A percentile compares a stretch with the other conserved stretches of the same genome.
phyloP scores from a whole-genome alignment of 2,888 invertebrate species.

The Rotaria magnacalcarata region DNA sequence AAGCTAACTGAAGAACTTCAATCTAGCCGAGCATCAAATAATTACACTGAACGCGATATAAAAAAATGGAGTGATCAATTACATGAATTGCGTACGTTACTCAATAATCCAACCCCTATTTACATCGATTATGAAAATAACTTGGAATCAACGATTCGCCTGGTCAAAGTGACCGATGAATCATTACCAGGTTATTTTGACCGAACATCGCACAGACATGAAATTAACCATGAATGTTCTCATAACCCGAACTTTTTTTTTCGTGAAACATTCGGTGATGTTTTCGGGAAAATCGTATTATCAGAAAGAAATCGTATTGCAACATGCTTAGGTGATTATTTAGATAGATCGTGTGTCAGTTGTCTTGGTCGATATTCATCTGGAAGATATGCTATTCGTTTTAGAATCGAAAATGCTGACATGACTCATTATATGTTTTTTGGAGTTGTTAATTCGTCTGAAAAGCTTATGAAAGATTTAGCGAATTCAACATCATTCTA shows the following conservation, averaged over 20 bases:
- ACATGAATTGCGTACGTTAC: not conserved
- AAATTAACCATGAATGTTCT: not conserved
- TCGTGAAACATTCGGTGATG: not conserved
- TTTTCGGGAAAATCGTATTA: not conserved
- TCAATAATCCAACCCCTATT: not conserved
- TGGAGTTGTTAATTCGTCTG: not conserved
- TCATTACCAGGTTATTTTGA: too few relatives aligned
- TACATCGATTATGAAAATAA: not conserved
- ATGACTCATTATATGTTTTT: not conserved
- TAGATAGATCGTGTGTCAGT: not conserved
- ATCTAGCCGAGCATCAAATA: not conserved
- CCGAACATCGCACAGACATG: not conserved
- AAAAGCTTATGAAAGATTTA: not conserved
- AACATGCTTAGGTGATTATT: not conserved
- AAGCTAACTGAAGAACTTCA: not conserved
- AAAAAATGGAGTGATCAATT: not conserved
- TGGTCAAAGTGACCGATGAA: not conserved
- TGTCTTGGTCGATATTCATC: not conserved
- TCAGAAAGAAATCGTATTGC: not conserved
- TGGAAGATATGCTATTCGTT: not conserved
- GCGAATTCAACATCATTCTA: not conserved
- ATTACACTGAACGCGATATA: not conserved
- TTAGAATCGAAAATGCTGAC: not conserved
- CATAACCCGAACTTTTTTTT: not conserved
- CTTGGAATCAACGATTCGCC: not conserved